Base-by-base conservation (phyloP, 2,888 invertebrate species). In the Sepiola atlantica region DNA sequence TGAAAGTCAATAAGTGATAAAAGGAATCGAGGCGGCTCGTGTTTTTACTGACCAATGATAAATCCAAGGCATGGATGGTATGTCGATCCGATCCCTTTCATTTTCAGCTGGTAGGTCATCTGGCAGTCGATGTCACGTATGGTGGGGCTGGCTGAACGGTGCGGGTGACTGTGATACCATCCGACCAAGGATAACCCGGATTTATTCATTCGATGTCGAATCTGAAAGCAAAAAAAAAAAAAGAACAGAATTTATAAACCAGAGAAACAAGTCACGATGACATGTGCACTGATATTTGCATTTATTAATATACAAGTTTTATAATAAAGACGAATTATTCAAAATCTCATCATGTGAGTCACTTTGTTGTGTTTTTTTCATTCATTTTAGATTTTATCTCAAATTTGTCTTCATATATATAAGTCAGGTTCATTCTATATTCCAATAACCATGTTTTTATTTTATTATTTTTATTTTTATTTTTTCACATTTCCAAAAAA, bases 31-130 rank as follows among this genome's bases (percentile, higher is more conserved):
- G 16, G 16, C 77, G 32, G n/a, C n/a, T 28, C 4, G 24, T 54
- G 21, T 32, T 55, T 32, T 55, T 32, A 98, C 98, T 98, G 98
- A 99, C 99, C 99, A 96, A 99, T 98, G 96, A 99, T 99, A 93
- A 99, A 98, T 94, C 99, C 99, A 96, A 99, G 98, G 97, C 99
- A 99, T 12, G 99, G 99, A 90, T 98, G 98, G 96, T 99, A 99
- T 95, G 98, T 98, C 97, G 99, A 99, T 57, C 98, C 98, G 8
- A 98, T 98, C 8, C 99, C 99, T 96, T 99, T 98, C 98, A 99
- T 98, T 97, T 98, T 98, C 94, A 99, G 98, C 97, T 99, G 99
- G 97, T 99, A 99, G 96, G 99, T 99, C 95, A 99, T 97, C 97
- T 99, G 99, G 94, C 98, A 98, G 97, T 99, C 99, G 94, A 99